These are phyloP conservation scores for Herminia tarsipennalis DNA, from an alignment of 2,888 invertebrate species.

Conservation along the genomic window DNA sequence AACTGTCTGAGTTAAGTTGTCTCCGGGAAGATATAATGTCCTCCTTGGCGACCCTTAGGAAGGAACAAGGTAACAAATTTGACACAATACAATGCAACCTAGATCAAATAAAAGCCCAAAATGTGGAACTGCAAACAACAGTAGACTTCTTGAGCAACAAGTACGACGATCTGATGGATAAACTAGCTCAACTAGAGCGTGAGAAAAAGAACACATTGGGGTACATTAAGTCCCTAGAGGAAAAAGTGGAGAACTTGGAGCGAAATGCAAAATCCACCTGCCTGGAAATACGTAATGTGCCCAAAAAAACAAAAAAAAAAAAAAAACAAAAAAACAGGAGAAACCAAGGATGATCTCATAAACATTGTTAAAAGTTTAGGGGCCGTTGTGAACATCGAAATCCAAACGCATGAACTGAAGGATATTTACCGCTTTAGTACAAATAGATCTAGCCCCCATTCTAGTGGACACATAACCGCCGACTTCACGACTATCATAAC, in stretches of 20 bases:
- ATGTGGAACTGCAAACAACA: not conserved
- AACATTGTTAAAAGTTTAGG: not conserved
- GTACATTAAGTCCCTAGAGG: not conserved
- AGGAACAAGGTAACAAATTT: not conserved
- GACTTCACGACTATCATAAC: not conserved
- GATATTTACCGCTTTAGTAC: not conserved
- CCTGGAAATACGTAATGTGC: not conserved
- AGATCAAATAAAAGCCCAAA: conserved; percentile 1
- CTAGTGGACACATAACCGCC: not conserved
- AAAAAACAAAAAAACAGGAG: not conserved
- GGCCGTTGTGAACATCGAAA: not conserved
- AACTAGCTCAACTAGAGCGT: not conserved
- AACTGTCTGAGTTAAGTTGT: not conserved
- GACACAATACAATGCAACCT: not conserved
- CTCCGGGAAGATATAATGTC: not conserved
- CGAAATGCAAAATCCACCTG: not conserved
- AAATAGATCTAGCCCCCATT: not conserved
- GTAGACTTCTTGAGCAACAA: not conserved
- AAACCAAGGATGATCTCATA: not conserved
- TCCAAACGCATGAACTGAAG: not conserved
- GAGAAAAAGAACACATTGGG: not conserved
- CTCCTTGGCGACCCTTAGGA: not conserved
- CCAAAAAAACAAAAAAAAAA: no score
- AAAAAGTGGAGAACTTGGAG: not conserved
- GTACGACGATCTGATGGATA: conserved; percentile 1